Conservation (phyloP, 2,113 vertebrate species). For the Mustelus asterias region DNA sequence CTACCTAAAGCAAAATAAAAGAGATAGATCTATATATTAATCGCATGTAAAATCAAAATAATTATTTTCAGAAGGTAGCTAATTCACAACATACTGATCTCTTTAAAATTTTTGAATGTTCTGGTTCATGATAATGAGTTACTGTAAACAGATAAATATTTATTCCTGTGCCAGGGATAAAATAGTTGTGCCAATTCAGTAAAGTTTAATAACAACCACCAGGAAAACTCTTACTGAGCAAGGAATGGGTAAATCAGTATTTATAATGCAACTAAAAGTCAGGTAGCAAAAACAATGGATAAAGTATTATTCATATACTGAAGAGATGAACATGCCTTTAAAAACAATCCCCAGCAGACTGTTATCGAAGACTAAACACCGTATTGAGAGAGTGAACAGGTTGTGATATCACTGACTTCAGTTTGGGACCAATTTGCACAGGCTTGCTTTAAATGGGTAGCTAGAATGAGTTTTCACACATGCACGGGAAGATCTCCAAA, state of each 20-base stretch:
- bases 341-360: neutral
- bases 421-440: neutral
- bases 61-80: neutral
- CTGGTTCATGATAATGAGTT: neutral
- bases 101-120: neutral
- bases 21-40: no score
- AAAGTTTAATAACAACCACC: neutral
- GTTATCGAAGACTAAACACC: neutral
- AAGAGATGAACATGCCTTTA: neutral
- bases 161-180: neutral
- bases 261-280: neutral
- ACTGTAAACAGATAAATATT: neutral
- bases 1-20: neutral
- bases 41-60: neutral
- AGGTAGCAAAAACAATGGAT: neutral
- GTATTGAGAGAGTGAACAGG: neutral
- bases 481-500: neutral
- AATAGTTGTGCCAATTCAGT: neutral
- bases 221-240: neutral
- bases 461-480: neutral
- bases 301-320: neutral
- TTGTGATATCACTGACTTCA: neutral
- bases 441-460: neutral
- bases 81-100: neutral
- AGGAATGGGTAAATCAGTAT: neutral